Conservation (phyloP, 1,140 invertebrate species). For the Cydia strobilella region DNA sequence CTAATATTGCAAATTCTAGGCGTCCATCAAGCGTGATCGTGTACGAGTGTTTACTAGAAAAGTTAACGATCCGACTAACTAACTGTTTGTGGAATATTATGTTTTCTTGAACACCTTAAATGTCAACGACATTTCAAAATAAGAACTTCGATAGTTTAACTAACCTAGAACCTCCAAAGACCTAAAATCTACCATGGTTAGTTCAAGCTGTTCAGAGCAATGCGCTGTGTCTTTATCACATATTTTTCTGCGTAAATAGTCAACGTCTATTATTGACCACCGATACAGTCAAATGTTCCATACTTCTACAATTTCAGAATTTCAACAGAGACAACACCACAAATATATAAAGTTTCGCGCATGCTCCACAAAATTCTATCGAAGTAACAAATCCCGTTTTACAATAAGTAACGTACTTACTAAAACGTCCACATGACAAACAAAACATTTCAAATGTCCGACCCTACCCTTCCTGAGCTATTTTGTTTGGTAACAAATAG, state of each 20-base stretch:
- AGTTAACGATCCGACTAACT: not conserved
- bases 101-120: not conserved
- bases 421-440: not conserved
- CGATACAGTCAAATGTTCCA: too few relatives aligned
- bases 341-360: too few relatives aligned
- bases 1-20: not conserved
- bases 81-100: not conserved
- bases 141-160: not conserved
- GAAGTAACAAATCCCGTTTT: constrained; percentile 6
- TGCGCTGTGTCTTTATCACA: too few relatives aligned
- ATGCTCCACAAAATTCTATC: too few relatives aligned
- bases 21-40: constrained; percentile 2
- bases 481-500: constrained; percentile 16
- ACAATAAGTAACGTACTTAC: not conserved
- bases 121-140: not conserved
- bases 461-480: constrained; percentile 9
- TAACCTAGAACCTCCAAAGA: too few relatives aligned
- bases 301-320: too few relatives aligned
- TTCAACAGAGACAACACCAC: too few relatives aligned
- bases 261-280: too few relatives aligned
- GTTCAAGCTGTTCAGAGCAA: too few relatives aligned
- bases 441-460: not conserved
- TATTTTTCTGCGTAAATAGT: too few relatives aligned
- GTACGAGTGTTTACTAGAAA: constrained; percentile 2
- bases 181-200: too few relatives aligned